A percentile compares a stretch with the other conserved stretches of the same genome.
Conservation (phyloP, 2,888 invertebrate genomes). For the Argyra leucocephala region DNA sequence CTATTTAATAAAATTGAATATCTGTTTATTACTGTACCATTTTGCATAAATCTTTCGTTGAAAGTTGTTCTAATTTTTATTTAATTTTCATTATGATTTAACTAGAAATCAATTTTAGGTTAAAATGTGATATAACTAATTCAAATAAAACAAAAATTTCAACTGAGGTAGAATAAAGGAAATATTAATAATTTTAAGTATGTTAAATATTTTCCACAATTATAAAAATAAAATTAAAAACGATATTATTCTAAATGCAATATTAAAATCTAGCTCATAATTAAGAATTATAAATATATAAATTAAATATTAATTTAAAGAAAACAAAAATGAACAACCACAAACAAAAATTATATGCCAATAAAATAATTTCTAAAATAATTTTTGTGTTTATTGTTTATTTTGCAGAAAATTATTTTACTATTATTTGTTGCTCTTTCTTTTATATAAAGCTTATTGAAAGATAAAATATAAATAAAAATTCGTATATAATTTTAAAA, state of each 20-base stretch:
- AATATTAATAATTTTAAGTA: no score
- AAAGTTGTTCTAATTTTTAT: no score
- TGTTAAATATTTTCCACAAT: no score
- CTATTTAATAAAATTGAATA: no score
- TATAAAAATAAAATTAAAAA: not conserved
- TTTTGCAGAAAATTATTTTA: no score
- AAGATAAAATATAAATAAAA: not conserved
- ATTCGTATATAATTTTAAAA: not conserved
- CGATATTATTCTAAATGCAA: conserved; percentile 3
- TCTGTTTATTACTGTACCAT: no score
- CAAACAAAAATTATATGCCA: not conserved
- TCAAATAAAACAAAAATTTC: no score
- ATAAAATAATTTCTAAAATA: not conserved
- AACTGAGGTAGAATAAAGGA: no score
- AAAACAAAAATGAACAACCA: not conserved
- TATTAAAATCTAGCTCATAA: conserved; percentile 1
- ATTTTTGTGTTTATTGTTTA: not conserved
- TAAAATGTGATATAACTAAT: not conserved
- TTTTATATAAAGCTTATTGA: no score
- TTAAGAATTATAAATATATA: not conserved
- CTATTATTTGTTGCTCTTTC: no score
- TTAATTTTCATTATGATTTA: no score
- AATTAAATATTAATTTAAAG: not conserved
- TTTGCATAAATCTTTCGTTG: no score
- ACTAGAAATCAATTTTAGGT: not conserved